phyloP scores from a whole-genome alignment of 2,113 vertebrate species.

The Ciconia maguari region DNA sequence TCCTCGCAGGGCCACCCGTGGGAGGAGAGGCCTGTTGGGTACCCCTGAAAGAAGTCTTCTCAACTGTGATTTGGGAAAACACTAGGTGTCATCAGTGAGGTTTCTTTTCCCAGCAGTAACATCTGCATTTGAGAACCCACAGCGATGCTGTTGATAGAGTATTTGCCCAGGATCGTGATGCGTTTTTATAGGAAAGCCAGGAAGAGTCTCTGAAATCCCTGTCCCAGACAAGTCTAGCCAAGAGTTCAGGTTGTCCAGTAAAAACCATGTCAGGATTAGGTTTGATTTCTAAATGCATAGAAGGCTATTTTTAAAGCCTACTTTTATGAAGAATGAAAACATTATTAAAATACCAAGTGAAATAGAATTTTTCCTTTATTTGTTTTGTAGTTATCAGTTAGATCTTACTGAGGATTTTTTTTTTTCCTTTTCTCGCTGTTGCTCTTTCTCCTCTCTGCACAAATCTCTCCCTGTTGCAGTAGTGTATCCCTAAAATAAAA shows the following conservation, averaged over 20 bases:
- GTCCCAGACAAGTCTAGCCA: slow-evolving; percentile 58
- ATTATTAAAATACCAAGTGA: slow-evolving; percentile 15
- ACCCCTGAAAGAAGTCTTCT: not conserved
- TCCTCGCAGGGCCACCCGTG: not conserved
- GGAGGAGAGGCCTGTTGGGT: not conserved
- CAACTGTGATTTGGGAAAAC: not conserved
- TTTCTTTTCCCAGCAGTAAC: not conserved
- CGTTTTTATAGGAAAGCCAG: slow-evolving; percentile 28
- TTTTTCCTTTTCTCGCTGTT: not conserved
- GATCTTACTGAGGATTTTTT: not conserved
- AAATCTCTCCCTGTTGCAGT: not conserved
- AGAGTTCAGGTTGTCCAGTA: slow-evolving; percentile 36
- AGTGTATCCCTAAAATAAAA: not conserved
- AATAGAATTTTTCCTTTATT: not conserved
- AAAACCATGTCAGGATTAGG: slow-evolving; percentile 49
- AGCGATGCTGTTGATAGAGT: not conserved
- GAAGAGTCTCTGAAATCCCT: slow-evolving; percentile 63
- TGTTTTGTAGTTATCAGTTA: not conserved
- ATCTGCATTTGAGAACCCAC: not conserved
- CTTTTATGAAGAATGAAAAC: slow-evolving; percentile 19
- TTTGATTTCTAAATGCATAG: not conserved
- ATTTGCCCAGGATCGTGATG: not conserved
- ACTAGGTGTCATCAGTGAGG: slow-evolving; percentile 49
- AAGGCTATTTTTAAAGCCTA: not conserved
- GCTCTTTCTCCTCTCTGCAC: not conserved